Evolutionary conservation across 2,888 invertebrate species (phyloP), one percentile per base, ranked within the genome.

Genomic region (Drosophila mimica): DNA sequence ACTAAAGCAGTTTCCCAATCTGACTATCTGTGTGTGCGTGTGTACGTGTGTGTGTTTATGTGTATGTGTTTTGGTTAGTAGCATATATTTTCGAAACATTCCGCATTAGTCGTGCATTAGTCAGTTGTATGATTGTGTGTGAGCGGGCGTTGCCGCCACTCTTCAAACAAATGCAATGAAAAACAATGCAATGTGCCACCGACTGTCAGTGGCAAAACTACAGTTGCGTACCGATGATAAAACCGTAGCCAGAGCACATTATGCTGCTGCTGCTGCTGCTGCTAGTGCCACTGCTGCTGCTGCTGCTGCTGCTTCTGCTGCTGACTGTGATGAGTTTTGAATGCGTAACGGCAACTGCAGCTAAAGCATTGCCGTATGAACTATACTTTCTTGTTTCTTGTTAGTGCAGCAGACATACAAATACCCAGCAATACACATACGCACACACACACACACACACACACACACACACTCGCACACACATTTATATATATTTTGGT

Each of bases 311-410:
- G 70, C 62, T 56, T 60, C 64, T 59, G 66, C 62, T 74, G 76
- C 58, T 70, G 87, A 81, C 64, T 71, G 58, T 83, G 87, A 88
- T 90, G 90, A 88, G 83, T 76, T 89, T 88, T 89, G 88, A 84
- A 77, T 74, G 76, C 74, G 82, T 77, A 66, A 68, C 80, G 72
- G 83, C 81, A 62, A 57, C 64, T 69, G 51, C n/a, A 74, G 34
- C 38, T 74, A 70, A 61, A 61, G 66, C 33, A 36, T 51, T 67
- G 70, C 52, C 65, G 46, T 67, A 66, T 65, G 58, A 63, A 67
- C 70, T 46, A 69, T 83, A 71, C 72, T 76, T 70, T 84, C 79
- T 82, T 74, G 69, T 80, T 70, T 67, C 71, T 77, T 74, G 52
- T 78, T 71, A 48, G 51, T 69, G 64, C 57, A 60, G 53, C 59